A percentile compares a stretch with the other conserved stretches of the same genome.
Conservation (phyloP, 2,888 invertebrate species). For the Oscheius sp. region DNA sequence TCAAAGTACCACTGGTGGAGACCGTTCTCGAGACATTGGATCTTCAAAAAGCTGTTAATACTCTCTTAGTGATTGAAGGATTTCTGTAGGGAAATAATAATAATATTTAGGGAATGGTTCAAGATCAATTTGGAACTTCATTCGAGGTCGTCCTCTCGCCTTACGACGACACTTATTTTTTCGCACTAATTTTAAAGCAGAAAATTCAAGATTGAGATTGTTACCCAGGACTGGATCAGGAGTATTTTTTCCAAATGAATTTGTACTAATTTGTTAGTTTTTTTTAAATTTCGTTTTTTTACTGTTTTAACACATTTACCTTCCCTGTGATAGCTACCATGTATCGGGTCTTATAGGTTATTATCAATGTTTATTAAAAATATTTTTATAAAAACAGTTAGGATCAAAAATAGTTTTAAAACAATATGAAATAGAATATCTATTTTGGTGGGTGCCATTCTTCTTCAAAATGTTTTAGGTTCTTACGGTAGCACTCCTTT, state of each 20-base stretch:
- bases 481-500: constrained; percentile 70
- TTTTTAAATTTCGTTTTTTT: constrained; percentile 14
- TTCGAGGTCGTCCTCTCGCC: constrained; percentile 21
- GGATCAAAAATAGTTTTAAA: not conserved
- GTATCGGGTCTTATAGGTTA: not conserved
- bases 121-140: constrained; percentile 15
- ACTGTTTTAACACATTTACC: not conserved
- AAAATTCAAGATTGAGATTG: constrained; percentile 66
- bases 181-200: too few species aligned
- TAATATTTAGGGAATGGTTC: constrained; percentile 12
- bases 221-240: constrained; percentile 66
- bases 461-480: constrained; percentile 65
- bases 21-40: constrained; percentile 5
- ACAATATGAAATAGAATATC: not conserved
- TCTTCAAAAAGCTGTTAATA: constrained; percentile 22
- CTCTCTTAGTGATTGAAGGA: not conserved
- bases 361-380: not conserved
- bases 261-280: constrained; percentile 6
- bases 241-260: constrained; percentile 46
- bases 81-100: not conserved
- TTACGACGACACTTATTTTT: too few species aligned
- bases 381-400: not conserved
- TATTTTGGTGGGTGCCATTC: constrained; percentile 66
- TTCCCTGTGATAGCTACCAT: not conserved
- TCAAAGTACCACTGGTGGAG: constrained; percentile 10